Evolutionary conservation across 2,797 vertebrate species (phyloP).

Genomic region (Sebastes nivosus): DNA sequence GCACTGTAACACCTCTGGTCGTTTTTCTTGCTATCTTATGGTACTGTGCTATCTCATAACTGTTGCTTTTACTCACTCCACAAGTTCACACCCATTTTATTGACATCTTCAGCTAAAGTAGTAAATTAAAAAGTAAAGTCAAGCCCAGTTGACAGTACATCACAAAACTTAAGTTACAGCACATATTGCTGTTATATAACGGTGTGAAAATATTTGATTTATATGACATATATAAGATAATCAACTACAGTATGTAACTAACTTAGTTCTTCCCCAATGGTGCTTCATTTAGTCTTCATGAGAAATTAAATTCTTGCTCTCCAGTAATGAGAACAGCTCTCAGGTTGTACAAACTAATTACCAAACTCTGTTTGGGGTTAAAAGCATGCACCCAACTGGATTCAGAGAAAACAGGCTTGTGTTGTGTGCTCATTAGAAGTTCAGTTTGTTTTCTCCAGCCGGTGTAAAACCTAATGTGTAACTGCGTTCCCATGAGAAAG

Average conservation of each 20-base stretch:
- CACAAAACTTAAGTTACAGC: neutral
- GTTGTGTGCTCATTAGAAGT: slow-evolving; percentile 25
- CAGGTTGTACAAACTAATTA: neutral
- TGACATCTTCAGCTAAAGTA: neutral
- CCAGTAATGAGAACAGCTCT: neutral
- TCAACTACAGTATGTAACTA: neutral
- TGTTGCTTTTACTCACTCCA: neutral
- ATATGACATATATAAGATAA: neutral
- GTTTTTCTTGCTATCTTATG: neutral
- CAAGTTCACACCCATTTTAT: neutral
- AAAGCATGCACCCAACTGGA: neutral
- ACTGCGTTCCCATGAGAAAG: slow-evolving; percentile 76
- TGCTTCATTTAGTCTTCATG: neutral
- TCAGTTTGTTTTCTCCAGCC: slow-evolving; percentile 30
- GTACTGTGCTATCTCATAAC: neutral
- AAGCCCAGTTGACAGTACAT: too few species aligned
- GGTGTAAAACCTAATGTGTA: slow-evolving; percentile 42
- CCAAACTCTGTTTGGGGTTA: neutral
- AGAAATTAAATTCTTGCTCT: neutral
- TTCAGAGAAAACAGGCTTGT: slow-evolving; percentile 1
- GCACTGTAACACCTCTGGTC: too few species aligned
- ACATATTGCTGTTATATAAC: neutral
- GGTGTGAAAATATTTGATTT: neutral
- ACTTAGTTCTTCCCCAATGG: neutral
- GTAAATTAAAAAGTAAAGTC: too few species aligned